A percentile compares a stretch with the other conserved stretches of the same genome.
Evolutionary conservation across 2,797 vertebrate species (phyloP).

Genomic region (Pseudochaenichthys georgianus): DNA sequence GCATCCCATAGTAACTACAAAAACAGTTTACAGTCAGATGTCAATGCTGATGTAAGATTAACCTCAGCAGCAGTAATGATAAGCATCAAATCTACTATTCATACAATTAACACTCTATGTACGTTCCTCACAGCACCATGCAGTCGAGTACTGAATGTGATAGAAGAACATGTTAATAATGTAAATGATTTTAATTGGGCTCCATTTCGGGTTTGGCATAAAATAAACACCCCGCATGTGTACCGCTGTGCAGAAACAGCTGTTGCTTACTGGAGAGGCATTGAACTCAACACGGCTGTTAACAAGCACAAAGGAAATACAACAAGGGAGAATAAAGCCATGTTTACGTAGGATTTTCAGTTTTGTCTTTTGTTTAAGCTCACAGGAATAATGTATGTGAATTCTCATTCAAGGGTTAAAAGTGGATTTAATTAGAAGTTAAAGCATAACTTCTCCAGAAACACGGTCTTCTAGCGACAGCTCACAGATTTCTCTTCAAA

Average conservation of each 20-base stretch:
- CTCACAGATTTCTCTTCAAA: conserved; percentile 14
- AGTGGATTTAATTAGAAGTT: conserved; percentile 41
- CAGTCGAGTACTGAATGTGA: not conserved
- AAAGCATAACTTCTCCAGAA: conserved; percentile 23
- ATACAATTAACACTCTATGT: not conserved
- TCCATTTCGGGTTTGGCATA: not conserved
- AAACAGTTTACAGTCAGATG: not conserved
- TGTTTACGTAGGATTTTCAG: not conserved
- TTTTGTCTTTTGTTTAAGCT: conserved; percentile 10
- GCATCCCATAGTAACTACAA: not conserved
- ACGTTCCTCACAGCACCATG: not conserved
- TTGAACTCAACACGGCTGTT: not conserved
- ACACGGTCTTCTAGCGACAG: not conserved
- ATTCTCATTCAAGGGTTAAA: conserved; percentile 17
- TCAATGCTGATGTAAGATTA: not conserved
- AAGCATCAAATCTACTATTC: not conserved
- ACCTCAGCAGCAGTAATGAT: not conserved
- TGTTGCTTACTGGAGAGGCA: not conserved
- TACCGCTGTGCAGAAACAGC: not conserved
- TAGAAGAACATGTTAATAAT: not conserved
- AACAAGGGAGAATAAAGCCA: not conserved
- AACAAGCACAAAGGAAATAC: not conserved
- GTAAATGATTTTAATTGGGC: not conserved
- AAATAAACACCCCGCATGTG: not conserved
- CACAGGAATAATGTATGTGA: not conserved